Evolutionary conservation across 2,888 invertebrate species (phyloP).

Genomic region (Sesia apiformis): DNA sequence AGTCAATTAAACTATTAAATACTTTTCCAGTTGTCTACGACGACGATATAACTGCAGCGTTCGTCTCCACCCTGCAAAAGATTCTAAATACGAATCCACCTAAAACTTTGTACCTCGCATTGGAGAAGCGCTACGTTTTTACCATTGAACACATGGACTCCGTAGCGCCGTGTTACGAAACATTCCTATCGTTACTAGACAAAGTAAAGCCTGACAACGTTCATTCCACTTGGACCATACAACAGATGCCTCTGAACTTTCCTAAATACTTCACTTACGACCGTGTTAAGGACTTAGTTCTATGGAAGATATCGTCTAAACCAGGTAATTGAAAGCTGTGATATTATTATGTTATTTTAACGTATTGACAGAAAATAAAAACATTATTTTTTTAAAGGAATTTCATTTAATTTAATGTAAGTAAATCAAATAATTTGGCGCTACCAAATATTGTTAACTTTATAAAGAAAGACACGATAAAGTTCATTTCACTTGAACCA

Average conservation of each 20-base stretch:
- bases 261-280: slow-evolving; percentile 89
- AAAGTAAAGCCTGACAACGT: slow-evolving; percentile 58
- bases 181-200: slow-evolving; percentile 79
- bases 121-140: slow-evolving; percentile 92
- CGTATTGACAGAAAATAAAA: too few species aligned
- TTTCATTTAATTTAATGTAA: too few species aligned
- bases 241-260: slow-evolving; percentile 80
- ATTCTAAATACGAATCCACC: slow-evolving; percentile 74
- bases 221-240: slow-evolving; percentile 69
- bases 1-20: background rate
- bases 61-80: slow-evolving; percentile 81
- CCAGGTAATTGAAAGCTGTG: slow-evolving; percentile 25
- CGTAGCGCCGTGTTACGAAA: slow-evolving; percentile 91
- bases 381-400: too few species aligned
- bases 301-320: slow-evolving; percentile 79
- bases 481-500: too few species aligned
- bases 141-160: slow-evolving; percentile 86
- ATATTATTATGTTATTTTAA: slow-evolving; percentile 16
- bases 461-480: too few species aligned
- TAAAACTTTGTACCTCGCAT: slow-evolving; percentile 81
- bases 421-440: too few species aligned
- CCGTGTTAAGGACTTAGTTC: slow-evolving; percentile 82
- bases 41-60: slow-evolving; percentile 85
- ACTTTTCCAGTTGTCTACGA: slow-evolving; percentile 85
- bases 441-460: too few species aligned